These are phyloP conservation scores for Circaetus cinerascens DNA, from an alignment of 2,113 vertebrate genomes.

Conservation along the genomic window DNA sequence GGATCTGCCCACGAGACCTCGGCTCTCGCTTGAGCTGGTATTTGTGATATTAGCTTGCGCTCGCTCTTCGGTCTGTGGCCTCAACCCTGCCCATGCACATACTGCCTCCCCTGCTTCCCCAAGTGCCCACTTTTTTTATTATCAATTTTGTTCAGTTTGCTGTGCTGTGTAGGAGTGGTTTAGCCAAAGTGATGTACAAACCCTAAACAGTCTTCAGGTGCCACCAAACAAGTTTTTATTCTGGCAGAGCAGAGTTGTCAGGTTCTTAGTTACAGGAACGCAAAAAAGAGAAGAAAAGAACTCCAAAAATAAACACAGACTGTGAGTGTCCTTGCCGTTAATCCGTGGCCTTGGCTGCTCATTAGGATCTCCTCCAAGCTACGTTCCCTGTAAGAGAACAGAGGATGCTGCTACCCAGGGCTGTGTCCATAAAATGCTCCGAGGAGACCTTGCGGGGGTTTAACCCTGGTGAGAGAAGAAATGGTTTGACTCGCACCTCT, in stretches of 20 bases:
- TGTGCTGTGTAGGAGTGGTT: not conserved
- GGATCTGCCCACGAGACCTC: not conserved
- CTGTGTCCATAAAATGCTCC: not conserved
- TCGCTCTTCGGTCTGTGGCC: not conserved
- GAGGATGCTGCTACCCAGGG: not conserved
- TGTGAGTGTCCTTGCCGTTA: not conserved
- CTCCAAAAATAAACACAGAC: not conserved
- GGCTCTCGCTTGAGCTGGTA: not conserved
- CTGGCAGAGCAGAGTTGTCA: not conserved
- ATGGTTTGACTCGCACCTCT: too few relatives aligned
- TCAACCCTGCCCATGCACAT: fast-evolving
- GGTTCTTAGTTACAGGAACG: not conserved
- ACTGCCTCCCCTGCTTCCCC: not conserved
- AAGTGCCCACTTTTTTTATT: not conserved
- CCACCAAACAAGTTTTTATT: not conserved
- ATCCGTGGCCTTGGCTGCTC: not conserved
- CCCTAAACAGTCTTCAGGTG: too few relatives aligned
- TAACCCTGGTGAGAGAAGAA: not conserved
- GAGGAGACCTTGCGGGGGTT: not conserved
- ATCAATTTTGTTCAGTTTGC: fast-evolving
- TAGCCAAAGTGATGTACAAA: too few relatives aligned
- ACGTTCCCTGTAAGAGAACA: not conserved
- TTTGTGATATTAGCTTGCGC: not conserved
- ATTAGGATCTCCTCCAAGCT: not conserved
- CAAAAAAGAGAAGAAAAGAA: not conserved